These are phyloP conservation scores for Caenorhabditis sp. DNA, from an alignment of 2,888 invertebrate genomes.

Conservation along the genomic window DNA sequence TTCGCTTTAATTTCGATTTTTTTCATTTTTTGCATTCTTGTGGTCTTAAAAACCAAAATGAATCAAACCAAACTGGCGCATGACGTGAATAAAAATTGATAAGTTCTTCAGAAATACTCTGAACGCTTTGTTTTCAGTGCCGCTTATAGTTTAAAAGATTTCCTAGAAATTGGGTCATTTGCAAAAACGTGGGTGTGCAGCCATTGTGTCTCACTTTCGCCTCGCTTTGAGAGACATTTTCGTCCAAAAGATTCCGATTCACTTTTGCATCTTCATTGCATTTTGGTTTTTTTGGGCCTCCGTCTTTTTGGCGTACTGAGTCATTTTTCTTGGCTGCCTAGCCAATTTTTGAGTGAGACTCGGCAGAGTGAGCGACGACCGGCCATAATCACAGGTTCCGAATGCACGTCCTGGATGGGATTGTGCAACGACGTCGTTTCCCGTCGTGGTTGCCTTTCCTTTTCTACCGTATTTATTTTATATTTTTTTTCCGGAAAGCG, in stretches of 20 bases:
- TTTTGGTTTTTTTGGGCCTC: not conserved
- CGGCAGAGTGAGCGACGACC: not conserved
- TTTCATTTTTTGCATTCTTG: too few relatives aligned
- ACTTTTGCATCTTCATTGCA: constrained; percentile 1
- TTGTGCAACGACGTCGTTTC: constrained; percentile 10
- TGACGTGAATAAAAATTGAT: constrained; percentile 46
- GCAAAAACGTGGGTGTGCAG: not conserved
- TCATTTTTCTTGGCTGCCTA: constrained; percentile 3
- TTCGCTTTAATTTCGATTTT: not conserved
- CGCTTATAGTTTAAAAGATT: too few relatives aligned
- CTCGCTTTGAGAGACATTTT: not conserved
- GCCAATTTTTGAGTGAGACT: constrained; percentile 6
- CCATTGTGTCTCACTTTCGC: not conserved
- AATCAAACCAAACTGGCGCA: not conserved
- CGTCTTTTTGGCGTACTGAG: not conserved
- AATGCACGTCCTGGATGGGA: constrained; percentile 1
- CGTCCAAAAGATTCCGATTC: not conserved
- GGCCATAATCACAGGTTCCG: constrained; percentile 25
- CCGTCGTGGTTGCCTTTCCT: not conserved
- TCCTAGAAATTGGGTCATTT: too few relatives aligned
- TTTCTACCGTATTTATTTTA: constrained; percentile 10
- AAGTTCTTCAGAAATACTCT: too few relatives aligned
- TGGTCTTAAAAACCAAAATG: not conserved
- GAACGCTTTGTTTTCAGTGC: too few relatives aligned
- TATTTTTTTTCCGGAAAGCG: constrained; percentile 8